A percentile compares a stretch with the other conserved stretches of the same genome.
Conservation (phyloP, 2,113 vertebrate species). For the Ifrita kowaldi region DNA sequence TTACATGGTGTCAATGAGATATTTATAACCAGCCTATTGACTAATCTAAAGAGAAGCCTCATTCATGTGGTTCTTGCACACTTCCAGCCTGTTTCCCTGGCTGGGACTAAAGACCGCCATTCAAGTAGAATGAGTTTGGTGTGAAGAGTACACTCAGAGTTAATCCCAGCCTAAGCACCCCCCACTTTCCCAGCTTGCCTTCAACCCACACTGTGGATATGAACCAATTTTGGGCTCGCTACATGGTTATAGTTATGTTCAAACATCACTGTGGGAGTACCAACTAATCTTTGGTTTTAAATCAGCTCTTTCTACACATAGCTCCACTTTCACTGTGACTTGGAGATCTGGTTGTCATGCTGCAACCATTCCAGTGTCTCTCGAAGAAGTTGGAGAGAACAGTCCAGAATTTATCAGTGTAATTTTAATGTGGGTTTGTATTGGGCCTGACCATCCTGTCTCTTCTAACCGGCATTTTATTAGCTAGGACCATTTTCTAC, state of each 20-base stretch:
- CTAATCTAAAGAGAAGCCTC: background rate
- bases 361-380: background rate
- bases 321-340: background rate
- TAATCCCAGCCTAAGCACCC: background rate
- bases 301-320: background rate
- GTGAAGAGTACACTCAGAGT: background rate
- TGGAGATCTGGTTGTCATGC: background rate
- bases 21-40: background rate
- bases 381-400: background rate
- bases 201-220: background rate
- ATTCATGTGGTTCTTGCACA: background rate
- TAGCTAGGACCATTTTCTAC: background rate
- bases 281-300: background rate
- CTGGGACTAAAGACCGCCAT: background rate
- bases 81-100: background rate
- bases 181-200: background rate
- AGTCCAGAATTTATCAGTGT: background rate
- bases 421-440: background rate
- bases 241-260: background rate
- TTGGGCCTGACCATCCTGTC: background rate
- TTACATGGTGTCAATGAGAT: background rate
- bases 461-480: background rate
- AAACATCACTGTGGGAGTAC: background rate
- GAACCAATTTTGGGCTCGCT: background rate
- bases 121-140: background rate